These are phyloP conservation scores for Sternarchorhynchus goeldii DNA, from an alignment of 2,797 vertebrate genomes.

Conservation along the genomic window DNA sequence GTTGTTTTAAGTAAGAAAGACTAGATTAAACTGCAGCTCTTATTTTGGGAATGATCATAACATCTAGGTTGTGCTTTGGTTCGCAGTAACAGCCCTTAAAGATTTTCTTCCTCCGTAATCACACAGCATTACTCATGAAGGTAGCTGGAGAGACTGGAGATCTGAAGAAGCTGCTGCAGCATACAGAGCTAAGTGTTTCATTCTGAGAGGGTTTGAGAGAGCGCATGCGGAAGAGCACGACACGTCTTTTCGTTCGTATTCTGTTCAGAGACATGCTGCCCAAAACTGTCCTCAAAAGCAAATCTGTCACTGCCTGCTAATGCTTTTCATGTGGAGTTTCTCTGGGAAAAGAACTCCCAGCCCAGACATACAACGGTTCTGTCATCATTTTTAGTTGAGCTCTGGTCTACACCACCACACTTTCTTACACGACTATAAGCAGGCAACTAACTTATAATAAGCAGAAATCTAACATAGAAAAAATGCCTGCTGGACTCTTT, in stretches of 20 bases:
- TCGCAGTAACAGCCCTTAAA: not conserved
- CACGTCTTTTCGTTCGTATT: not conserved
- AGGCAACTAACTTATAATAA: constrained; percentile 6
- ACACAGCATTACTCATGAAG: constrained; percentile 4
- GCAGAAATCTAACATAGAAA: not conserved
- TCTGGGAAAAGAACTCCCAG: not conserved
- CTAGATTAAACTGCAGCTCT: not conserved
- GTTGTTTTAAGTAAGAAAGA: not conserved
- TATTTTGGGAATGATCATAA: not conserved
- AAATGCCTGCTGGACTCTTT: constrained; percentile 4
- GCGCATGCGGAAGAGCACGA: not conserved
- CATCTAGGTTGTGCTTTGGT: constrained; percentile 1
- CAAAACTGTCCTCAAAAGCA: not conserved
- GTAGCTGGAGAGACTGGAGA: not conserved
- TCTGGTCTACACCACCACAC: too few species aligned
- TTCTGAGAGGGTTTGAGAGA: not conserved
- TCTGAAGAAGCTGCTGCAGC: constrained; percentile 1
- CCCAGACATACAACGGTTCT: too few species aligned
- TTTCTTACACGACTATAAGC: not conserved
- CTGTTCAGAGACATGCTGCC: not conserved
- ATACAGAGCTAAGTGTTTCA: not conserved
- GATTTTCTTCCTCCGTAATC: not conserved
- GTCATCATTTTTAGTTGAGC: not conserved
- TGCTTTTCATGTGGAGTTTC: not conserved
- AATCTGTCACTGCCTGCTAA: not conserved